Percentiles rank a stretch among this genome's conserved stretches.
Evolutionary conservation across 2,888 invertebrate species (phyloP).

Genomic region (Adela reaumurella): DNA sequence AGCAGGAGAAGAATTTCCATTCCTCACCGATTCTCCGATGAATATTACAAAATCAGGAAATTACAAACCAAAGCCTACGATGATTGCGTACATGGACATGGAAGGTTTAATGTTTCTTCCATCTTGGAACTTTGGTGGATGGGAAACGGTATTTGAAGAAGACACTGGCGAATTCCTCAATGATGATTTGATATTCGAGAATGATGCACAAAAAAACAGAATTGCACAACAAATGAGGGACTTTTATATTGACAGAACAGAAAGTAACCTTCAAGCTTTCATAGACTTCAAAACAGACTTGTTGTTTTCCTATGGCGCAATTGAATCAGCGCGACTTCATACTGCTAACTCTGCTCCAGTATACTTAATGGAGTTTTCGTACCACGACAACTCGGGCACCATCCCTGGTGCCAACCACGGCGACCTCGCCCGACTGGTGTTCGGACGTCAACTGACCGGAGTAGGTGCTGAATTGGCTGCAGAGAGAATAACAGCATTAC

Average conservation of each 20-base stretch:
- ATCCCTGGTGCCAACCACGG: no score
- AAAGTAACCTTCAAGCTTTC: not conserved
- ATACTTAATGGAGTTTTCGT: constrained; percentile 4
- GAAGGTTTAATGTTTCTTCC: not conserved
- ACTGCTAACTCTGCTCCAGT: not conserved
- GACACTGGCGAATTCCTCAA: not conserved
- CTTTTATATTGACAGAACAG: constrained; percentile 1
- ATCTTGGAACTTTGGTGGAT: not conserved
- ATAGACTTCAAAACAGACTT: constrained; percentile 2
- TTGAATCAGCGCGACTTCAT: not conserved
- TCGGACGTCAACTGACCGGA: no score
- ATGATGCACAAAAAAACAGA: not conserved
- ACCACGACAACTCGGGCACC: not conserved
- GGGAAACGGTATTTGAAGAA: not conserved
- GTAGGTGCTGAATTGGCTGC: no score
- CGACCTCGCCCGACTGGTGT: no score
- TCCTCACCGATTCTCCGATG: not conserved
- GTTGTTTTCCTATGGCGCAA: not conserved
- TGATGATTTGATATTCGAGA: not conserved
- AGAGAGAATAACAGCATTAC: no score
- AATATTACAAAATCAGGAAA: not conserved
- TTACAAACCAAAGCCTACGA: not conserved
- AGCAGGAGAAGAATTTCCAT: not conserved
- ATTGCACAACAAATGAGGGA: not conserved
- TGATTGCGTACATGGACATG: constrained; percentile 1